These are phyloP conservation scores for Lasioglossum morio DNA, from an alignment of 2,888 invertebrate species.

Conservation along the genomic window DNA sequence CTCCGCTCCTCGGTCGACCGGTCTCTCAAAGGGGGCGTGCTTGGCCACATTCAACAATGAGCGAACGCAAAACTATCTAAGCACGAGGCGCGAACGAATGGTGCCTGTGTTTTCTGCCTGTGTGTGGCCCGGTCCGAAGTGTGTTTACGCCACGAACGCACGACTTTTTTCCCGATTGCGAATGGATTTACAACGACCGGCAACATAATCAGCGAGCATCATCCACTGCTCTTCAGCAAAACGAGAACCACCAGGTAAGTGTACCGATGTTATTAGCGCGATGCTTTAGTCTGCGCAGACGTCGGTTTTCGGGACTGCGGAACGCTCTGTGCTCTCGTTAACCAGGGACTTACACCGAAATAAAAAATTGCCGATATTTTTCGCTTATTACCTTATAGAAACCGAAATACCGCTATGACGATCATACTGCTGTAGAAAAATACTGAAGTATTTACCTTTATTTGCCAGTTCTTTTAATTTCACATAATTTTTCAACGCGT, in stretches of 20 bases:
- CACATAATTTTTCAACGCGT: neutral
- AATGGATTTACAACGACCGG: slow-evolving; percentile 55
- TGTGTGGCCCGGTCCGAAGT: slow-evolving; percentile 62
- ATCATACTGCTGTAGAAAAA: neutral
- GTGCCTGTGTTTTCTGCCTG: slow-evolving; percentile 61
- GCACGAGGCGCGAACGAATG: slow-evolving; percentile 74
- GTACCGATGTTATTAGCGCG: slow-evolving; percentile 33
- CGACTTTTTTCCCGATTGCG: slow-evolving; percentile 45
- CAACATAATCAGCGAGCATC: slow-evolving; percentile 32
- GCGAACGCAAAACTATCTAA: slow-evolving; percentile 75
- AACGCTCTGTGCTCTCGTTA: neutral
- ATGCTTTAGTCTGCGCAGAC: neutral
- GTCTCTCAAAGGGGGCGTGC: slow-evolving; percentile 72
- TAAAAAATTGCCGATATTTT: neutral
- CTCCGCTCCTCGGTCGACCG: slow-evolving; percentile 67
- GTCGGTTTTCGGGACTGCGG: neutral
- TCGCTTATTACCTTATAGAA: neutral
- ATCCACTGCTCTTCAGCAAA: slow-evolving; percentile 6
- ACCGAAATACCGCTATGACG: neutral
- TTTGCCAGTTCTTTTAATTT: neutral
- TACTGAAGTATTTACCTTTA: neutral
- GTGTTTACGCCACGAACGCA: slow-evolving; percentile 47
- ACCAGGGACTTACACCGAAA: neutral
- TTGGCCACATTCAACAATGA: slow-evolving; percentile 75
- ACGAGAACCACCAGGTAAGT: slow-evolving; percentile 36